Conservation (phyloP, 1,140 invertebrate genomes). For the Sycobia sp. region DNA sequence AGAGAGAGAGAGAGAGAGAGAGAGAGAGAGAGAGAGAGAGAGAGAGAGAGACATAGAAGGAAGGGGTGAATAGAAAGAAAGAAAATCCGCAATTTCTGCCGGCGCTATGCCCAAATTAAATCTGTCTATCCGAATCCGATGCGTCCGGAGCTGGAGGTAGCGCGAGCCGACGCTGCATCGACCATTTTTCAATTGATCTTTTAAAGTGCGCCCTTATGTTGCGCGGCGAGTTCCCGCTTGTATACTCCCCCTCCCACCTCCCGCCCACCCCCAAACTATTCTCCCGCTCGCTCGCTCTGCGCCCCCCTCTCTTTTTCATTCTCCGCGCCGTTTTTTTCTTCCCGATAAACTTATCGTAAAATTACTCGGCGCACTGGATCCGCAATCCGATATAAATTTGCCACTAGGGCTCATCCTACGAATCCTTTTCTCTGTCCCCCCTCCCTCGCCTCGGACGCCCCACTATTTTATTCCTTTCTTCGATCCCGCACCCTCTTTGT, state of each 20-base stretch:
- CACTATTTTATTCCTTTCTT: not conserved
- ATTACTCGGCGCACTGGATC: slow-evolving; percentile 27
- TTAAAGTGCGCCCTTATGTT: slow-evolving; percentile 33
- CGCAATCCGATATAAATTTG: slow-evolving; percentile 21
- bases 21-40: slow-evolving; percentile 1
- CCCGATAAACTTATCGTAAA: slow-evolving; percentile 27
- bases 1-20: not conserved
- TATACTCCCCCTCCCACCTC: not conserved
- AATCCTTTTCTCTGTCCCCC: too few relatives aligned
- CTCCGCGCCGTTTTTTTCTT: not conserved
- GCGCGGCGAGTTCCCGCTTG: slow-evolving; percentile 1
- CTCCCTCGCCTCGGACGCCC: too few relatives aligned
- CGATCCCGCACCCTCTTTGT: not conserved
- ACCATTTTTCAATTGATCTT: slow-evolving; percentile 33
- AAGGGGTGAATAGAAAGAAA: slow-evolving; percentile 1
- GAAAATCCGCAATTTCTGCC: not conserved
- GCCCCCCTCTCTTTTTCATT: too few relatives aligned
- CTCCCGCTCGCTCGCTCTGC: not conserved
- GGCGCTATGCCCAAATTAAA: slow-evolving; percentile 21
- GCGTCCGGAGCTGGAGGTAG: too few relatives aligned
- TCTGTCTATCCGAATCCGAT: slow-evolving; percentile 4
- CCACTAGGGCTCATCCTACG: slow-evolving; percentile 2
- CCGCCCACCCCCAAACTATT: not conserved
- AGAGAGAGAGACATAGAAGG: slow-evolving; percentile 6
- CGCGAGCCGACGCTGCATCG: not conserved